Percentiles rank a stretch among this genome's conserved stretches.
Evolutionary conservation across 2,888 invertebrate species (phyloP).

Genomic region (Sussaba pulchella): DNA sequence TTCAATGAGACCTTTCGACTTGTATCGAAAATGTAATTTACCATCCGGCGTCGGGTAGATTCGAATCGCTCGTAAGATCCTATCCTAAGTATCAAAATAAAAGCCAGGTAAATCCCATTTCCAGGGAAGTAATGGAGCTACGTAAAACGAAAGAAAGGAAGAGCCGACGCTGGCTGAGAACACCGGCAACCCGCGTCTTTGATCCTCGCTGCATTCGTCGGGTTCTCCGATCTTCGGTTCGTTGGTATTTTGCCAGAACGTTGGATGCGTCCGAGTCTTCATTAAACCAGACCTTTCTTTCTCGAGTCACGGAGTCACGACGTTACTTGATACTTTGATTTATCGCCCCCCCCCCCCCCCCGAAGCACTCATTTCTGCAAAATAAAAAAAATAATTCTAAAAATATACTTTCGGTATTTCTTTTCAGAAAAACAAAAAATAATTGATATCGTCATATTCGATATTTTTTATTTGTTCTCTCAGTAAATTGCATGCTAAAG

Average conservation of each 20-base stretch:
- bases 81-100: constrained; percentile 18
- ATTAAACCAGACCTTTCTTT: constrained; percentile 43
- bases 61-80: constrained; percentile 14
- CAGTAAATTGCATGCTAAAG: background rate
- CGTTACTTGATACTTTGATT: constrained; percentile 50
- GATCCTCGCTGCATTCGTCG: constrained; percentile 40
- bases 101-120: constrained; percentile 14
- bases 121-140: constrained; percentile 19
- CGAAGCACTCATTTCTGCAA: too few relatives aligned
- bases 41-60: background rate
- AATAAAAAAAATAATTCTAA: too few relatives aligned
- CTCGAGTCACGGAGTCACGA: constrained; percentile 32
- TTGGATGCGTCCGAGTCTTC: constrained; percentile 23
- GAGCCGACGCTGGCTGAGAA: constrained; percentile 24
- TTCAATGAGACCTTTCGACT: background rate
- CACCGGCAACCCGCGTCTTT: constrained; percentile 36
- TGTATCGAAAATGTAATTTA: constrained; percentile 24
- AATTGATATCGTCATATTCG: too few relatives aligned
- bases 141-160: constrained; percentile 13
- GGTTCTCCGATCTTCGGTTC: background rate
- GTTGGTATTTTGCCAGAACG: constrained; percentile 58
- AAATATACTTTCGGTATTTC: too few relatives aligned
- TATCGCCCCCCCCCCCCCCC: too few relatives aligned
- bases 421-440: too few relatives aligned
- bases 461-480: background rate